Conservation (phyloP, 2,888 invertebrate species). For the Panorpa germanica region DNA sequence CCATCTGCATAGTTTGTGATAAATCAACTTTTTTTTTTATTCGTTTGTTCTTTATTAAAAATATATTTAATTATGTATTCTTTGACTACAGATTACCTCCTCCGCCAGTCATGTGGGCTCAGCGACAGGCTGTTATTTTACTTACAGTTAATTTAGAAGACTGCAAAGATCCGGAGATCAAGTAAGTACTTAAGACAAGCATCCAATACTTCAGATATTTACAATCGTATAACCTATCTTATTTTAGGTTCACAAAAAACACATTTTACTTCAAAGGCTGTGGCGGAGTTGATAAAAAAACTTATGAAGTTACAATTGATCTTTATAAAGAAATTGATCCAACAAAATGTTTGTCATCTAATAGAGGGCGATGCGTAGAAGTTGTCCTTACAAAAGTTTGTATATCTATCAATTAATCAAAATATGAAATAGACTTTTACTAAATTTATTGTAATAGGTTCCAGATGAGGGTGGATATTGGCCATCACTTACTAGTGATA, state of each 20-base stretch:
- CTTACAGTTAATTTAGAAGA: conserved; percentile 84
- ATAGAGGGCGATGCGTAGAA: conserved; percentile 58
- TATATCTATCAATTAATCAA: conserved; percentile 16
- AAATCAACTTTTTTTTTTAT: too few relatives aligned
- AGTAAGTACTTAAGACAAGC: conserved; percentile 27
- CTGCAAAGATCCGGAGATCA: conserved; percentile 69
- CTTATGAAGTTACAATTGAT: conserved; percentile 74
- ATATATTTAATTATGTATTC: neutral
- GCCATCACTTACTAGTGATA: conserved; percentile 73
- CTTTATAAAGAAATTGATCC: conserved; percentile 67
- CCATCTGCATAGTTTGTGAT: too few relatives aligned
- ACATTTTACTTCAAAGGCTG: conserved; percentile 68
- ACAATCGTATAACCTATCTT: conserved; percentile 7
- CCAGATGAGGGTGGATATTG: conserved; percentile 59
- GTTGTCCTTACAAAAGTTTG: conserved; percentile 43
- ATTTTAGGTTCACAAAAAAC: conserved; percentile 42
- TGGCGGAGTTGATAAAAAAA: conserved; percentile 66
- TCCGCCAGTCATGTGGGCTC: conserved; percentile 88
- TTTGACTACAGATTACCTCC: conserved; percentile 25
- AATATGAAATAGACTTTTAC: too few relatives aligned
- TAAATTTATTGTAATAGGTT: too few relatives aligned
- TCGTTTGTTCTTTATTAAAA: too few relatives aligned
- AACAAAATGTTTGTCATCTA: conserved; percentile 52
- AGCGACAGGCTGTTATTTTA: conserved; percentile 62
- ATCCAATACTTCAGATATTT: conserved; percentile 13